These are phyloP conservation scores for Elysia chlorotica DNA, from an alignment of 1,140 invertebrate species.

Conservation along the genomic window DNA sequence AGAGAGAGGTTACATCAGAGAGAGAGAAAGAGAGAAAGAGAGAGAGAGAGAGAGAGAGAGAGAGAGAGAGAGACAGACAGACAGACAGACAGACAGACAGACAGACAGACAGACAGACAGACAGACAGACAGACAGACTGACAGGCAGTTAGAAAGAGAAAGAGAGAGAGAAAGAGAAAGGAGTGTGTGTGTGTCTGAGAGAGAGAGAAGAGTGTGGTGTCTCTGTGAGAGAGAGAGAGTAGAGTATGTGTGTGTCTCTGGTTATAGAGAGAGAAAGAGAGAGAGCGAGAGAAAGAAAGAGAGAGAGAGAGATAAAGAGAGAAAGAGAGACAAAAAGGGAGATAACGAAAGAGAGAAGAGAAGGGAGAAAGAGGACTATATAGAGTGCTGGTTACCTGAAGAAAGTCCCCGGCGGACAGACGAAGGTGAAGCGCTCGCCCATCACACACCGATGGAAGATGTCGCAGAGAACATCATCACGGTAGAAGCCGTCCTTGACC, in stretches of 20 bases:
- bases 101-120: slow-evolving; percentile 18
- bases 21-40: slow-evolving; percentile 4
- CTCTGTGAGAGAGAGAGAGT: neutral
- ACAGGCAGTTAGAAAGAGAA: neutral
- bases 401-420: slow-evolving; percentile 29
- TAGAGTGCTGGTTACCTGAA: slow-evolving; percentile 13
- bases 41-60: slow-evolving; percentile 12
- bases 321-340: neutral
- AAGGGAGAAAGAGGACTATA: neutral
- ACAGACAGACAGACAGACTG: slow-evolving; percentile 3
- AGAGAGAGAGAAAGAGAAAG: neutral
- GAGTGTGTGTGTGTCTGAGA: too few species aligned
- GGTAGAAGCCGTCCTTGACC: slow-evolving; percentile 22
- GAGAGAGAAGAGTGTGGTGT: neutral
- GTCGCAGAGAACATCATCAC: slow-evolving; percentile 24
- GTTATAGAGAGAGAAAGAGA: neutral
- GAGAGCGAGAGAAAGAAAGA: neutral
- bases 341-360: too few species aligned
- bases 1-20: neutral
- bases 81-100: slow-evolving; percentile 18
- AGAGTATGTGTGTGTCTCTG: too few species aligned
- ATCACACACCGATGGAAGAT: slow-evolving; percentile 28
- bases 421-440: slow-evolving; percentile 24
- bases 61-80: slow-evolving; percentile 11
- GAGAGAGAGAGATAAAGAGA: neutral